Evolutionary conservation across 64 coral and sea anemone species (phyloP), one percentile per base, ranked within the genome.

Genomic region (Dendronephthya gigantea): DNA sequence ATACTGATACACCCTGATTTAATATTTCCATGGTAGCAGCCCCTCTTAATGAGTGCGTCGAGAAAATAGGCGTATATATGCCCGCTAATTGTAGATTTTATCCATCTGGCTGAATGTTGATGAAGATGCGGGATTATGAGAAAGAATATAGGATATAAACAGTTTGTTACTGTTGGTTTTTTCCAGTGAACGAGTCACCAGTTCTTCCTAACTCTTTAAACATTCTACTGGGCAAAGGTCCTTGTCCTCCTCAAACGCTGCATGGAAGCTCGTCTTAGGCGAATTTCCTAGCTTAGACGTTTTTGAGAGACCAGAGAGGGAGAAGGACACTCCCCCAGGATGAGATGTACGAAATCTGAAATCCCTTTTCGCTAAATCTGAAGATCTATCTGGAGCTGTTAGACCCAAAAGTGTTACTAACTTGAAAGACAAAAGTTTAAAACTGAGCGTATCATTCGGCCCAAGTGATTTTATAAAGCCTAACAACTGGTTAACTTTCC

Each of bases 401-500:
- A n/a, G n/a, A n/a, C n/a, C n/a, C n/a, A n/a, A n/a, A n/a, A n/a
- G n/a, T n/a, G n/a, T n/a, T n/a, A n/a, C n/a, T n/a, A n/a, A n/a
- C n/a, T n/a, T n/a, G n/a, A n/a, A n/a, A n/a, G 9, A 70, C 81
- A 84, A 83, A 40, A 84, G 5, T 30, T 39, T 90, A 13, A 89
- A 32, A 39, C 7, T 33, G 12, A 58, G 58, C 35, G 12, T 17
- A 19, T 85, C 0, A 90, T 84, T 84, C 10, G 17, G 31, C 22
- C 68, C 68, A n/a, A 90, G 35, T 32, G 85, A 68, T 39, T 12
- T 8, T 28, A 92, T 87, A 27, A 83, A 92, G 6, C 30, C 11
- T 49, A 85, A 15, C 2, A 88, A 41, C 35, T 84, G 43, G 12
- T 29, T 30, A 9, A 88, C 85, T 6, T 75, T n/a, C 90, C 70